These are phyloP conservation scores for Apostichopus leukothele DNA, from an alignment of 53 echinoderm and acorn worm species.

Conservation along the genomic window DNA sequence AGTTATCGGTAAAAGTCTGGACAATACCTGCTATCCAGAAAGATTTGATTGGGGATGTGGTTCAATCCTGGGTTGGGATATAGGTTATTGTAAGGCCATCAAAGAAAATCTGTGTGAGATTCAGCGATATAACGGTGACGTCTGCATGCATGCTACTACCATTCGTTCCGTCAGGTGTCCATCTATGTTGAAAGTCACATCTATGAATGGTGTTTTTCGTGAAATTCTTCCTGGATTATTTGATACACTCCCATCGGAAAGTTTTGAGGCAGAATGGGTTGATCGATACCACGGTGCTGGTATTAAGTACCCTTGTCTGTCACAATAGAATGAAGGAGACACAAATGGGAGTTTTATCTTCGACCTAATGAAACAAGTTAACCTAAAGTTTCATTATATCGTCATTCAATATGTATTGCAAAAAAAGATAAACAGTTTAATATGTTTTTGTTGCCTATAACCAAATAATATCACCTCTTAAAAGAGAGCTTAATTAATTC, in stretches of 20 bases:
- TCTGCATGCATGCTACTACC: background rate
- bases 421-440: too few species aligned
- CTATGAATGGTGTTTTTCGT: background rate
- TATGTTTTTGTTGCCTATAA: background rate
- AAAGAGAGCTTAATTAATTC: background rate
- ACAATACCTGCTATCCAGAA: background rate
- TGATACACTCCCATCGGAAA: background rate
- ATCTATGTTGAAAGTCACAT: background rate
- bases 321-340: background rate
- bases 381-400: background rate
- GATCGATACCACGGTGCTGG: background rate
- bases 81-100: background rate
- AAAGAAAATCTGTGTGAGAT: background rate
- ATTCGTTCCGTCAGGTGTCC: background rate
- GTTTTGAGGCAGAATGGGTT: background rate
- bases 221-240: background rate
- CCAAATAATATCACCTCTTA: background rate
- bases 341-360: background rate
- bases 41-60: background rate
- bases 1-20: background rate
- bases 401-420: too few species aligned
- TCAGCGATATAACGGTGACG: background rate
- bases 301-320: background rate
- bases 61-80: background rate
- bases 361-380: background rate